Evolutionary conservation across 2,113 vertebrate genomes (phyloP), one percentile per base, ranked within the genome.

Genomic region (Penelope pileata): DNA sequence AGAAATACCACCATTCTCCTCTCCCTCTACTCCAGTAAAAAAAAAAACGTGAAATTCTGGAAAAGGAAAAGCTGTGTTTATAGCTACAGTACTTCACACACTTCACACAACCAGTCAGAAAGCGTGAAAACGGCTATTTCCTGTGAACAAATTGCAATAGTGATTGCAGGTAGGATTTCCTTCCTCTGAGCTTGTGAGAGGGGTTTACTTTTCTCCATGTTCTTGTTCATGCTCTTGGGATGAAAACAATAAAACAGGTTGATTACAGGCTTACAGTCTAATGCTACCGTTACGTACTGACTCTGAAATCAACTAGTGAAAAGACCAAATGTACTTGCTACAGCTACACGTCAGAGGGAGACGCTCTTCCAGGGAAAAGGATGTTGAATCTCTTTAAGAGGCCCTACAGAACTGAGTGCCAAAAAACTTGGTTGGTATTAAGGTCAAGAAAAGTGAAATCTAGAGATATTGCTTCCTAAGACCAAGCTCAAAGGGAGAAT

Each of bases 41-140:
- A 16, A 30, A n/a, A n/a, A n/a, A n/a, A n/a, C 1, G 0, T 3
- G 22, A 34, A 16, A 27, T 45, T 50, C 32, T 54, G 17, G 38
- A 79, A 83, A 17, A 79, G 18, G 7, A 74, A 69, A 47, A 81
- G 51, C 45, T 76, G 12, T 29, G 19, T 48, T 45, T 45, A 36
- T 34, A 82, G 67, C 47, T 70, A 22, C 43, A 26, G 30, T 17
- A 64, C 47, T 86, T 60, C 45, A 76, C 34, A 34, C 11, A 68
- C n/a, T n/a, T n/a, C n/a, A n/a, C n/a, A n/a, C n/a, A n/a, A 59
- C 17, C 0, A 1, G 16, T n/a, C 45, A 67, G 56, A 69, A 83
- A 34, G 32, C 23, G 12, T 17, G 34, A 38, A 64, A 60, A 14
- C 1, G 0, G 56, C 63, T 38, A 7, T 29, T 58, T 74, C 38